phyloP scores from a whole-genome alignment of 1,140 invertebrate genomes.

The Diabrotica virgifera region DNA sequence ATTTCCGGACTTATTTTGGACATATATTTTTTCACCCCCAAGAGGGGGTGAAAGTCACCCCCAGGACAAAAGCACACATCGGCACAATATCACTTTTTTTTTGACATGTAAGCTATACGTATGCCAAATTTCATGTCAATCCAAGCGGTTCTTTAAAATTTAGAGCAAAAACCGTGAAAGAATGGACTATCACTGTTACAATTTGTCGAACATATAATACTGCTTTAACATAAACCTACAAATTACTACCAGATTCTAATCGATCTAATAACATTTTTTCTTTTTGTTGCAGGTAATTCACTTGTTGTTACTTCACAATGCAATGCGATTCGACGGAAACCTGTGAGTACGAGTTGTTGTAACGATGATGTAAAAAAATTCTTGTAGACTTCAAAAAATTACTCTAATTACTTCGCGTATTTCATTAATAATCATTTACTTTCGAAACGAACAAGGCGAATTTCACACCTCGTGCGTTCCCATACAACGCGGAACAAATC shows the following conservation, averaged over 20 bases:
- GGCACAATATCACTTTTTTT: too few species aligned
- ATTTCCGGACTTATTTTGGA: too few species aligned
- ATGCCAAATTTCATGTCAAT: too few species aligned
- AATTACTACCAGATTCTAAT: background rate
- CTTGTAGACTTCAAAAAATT: background rate
- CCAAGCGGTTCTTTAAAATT: too few species aligned
- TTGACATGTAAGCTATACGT: too few species aligned
- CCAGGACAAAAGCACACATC: too few species aligned
- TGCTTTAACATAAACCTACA: too few species aligned
- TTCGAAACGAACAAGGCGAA: background rate
- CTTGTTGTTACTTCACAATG: slow-evolving; percentile 14
- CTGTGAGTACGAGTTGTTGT: slow-evolving; percentile 10
- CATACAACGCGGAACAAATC: slow-evolving; percentile 7
- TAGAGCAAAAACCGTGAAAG: too few species aligned
- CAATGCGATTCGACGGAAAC: slow-evolving; percentile 9
- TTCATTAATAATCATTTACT: background rate
- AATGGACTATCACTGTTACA: too few species aligned
- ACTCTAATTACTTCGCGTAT: background rate
- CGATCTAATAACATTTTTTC: slow-evolving; percentile 4
- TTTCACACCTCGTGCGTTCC: background rate
- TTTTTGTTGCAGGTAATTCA: slow-evolving; percentile 17
- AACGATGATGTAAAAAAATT: slow-evolving; percentile 7
- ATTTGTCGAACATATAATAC: too few species aligned
- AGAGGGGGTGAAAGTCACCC: too few species aligned
- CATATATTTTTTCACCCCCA: too few species aligned